phyloP scores from a whole-genome alignment of 2,113 vertebrate genomes.

The Pica pica region DNA sequence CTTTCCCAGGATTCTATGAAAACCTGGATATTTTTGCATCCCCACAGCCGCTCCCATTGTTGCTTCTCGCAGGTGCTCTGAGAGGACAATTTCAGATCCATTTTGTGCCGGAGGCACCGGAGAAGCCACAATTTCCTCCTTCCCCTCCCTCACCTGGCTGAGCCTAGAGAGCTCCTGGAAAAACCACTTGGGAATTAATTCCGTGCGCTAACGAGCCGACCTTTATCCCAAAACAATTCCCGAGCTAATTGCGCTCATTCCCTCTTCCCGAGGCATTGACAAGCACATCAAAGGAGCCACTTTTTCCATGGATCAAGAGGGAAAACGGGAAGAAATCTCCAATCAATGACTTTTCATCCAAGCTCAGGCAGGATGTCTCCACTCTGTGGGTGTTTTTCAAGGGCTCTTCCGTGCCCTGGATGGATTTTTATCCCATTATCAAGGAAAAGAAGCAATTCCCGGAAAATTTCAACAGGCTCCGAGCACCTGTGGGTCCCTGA shows the following conservation, averaged over 20 bases:
- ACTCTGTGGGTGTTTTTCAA: background rate
- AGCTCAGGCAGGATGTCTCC: background rate
- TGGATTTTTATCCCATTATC: background rate
- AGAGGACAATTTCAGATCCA: background rate
- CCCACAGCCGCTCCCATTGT: fast-evolving
- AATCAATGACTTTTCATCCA: background rate
- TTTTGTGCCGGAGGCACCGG: fast-evolving
- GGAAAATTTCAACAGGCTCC: background rate
- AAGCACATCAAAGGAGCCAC: background rate
- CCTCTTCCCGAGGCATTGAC: background rate
- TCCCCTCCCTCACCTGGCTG: background rate
- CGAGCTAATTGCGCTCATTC: background rate
- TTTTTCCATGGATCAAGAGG: background rate
- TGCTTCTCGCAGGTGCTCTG: fast-evolving
- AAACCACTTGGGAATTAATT: background rate
- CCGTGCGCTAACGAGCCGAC: background rate
- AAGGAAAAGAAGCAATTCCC: background rate
- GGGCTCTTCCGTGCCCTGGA: background rate
- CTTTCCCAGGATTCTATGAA: fast-evolving
- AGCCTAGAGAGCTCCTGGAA: background rate
- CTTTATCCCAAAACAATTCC: background rate
- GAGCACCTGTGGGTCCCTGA: background rate
- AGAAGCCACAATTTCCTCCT: background rate
- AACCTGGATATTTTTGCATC: background rate
- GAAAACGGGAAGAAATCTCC: background rate